Evolutionary conservation across 23 tunicate species (phyloP).

Genomic region (Trididemnum miniatum): DNA sequence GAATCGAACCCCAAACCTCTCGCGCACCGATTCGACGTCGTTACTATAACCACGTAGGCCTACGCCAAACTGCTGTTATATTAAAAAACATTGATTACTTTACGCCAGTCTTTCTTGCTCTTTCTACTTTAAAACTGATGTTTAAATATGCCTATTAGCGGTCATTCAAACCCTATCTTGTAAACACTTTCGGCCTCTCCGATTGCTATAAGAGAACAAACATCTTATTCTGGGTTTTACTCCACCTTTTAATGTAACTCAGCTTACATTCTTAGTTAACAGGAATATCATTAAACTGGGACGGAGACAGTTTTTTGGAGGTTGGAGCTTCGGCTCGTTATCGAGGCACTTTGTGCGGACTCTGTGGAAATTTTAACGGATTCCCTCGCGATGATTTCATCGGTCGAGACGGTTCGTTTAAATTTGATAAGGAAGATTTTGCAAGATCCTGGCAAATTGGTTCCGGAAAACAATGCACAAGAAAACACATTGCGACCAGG

Average conservation of each 20-base stretch:
- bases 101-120: too few relatives aligned
- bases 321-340: conserved; percentile 52
- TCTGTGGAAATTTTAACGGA: conserved; percentile 95
- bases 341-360: conserved; percentile 56
- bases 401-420: conserved; percentile 79
- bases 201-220: too few relatives aligned
- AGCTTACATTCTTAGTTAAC: conserved; percentile 21
- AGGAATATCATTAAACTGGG: conserved; percentile 86
- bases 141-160: too few relatives aligned
- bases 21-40: too few relatives aligned
- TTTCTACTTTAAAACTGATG: too few relatives aligned
- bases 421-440: conserved; percentile 50
- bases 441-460: conserved; percentile 82
- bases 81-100: too few relatives aligned
- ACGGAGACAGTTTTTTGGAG: conserved; percentile 84
- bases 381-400: conserved; percentile 78
- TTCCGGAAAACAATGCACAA: conserved; percentile 9
- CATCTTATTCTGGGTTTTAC: too few relatives aligned
- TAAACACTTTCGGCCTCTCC: too few relatives aligned
- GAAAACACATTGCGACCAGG: conserved; percentile 3
- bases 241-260: background rate
- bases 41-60: too few relatives aligned
- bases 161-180: too few relatives aligned
- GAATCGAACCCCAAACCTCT: too few relatives aligned
- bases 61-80: too few relatives aligned